Conservation (phyloP, 2,113 vertebrate genomes). For the Pelodiscus sinensis region DNA sequence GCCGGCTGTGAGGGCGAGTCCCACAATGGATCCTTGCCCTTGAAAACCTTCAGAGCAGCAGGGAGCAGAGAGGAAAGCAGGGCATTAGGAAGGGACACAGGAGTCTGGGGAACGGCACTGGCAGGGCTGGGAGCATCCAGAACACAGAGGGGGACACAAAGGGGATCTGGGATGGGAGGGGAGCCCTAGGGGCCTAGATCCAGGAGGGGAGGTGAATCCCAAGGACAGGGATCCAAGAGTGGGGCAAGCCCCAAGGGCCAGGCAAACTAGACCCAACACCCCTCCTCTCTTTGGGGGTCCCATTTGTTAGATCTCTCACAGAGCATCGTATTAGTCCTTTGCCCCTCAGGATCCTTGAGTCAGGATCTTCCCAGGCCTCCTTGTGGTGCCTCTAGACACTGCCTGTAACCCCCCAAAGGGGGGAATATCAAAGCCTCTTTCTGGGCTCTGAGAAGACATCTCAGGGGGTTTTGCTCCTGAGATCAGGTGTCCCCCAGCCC, state of each 20-base stretch:
- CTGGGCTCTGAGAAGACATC: no score
- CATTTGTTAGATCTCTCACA: not conserved
- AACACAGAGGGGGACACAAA: not conserved
- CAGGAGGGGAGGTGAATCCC: not conserved
- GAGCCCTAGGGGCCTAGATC: not conserved
- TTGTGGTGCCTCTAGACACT: no score
- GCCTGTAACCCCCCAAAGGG: no score
- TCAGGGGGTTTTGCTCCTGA: no score
- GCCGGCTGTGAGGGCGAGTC: not conserved
- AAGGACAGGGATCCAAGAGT: not conserved
- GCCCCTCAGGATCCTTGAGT: no score
- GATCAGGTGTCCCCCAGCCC: not conserved
- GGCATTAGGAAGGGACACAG: not conserved
- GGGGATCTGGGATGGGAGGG: not conserved
- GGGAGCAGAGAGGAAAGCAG: not conserved
- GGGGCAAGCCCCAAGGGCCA: not conserved
- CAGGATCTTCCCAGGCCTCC: not conserved
- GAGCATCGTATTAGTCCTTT: not conserved
- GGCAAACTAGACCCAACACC: not conserved
- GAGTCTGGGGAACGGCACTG: not conserved
- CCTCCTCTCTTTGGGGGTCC: not conserved
- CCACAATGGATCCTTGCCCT: not conserved
- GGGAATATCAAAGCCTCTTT: no score
- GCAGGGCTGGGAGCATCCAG: not conserved
- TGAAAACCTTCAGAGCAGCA: not conserved